Percentiles rank a stretch among this genome's conserved stretches.
Conservation (phyloP, 2,888 invertebrate genomes). For the Melanotus villosus region DNA sequence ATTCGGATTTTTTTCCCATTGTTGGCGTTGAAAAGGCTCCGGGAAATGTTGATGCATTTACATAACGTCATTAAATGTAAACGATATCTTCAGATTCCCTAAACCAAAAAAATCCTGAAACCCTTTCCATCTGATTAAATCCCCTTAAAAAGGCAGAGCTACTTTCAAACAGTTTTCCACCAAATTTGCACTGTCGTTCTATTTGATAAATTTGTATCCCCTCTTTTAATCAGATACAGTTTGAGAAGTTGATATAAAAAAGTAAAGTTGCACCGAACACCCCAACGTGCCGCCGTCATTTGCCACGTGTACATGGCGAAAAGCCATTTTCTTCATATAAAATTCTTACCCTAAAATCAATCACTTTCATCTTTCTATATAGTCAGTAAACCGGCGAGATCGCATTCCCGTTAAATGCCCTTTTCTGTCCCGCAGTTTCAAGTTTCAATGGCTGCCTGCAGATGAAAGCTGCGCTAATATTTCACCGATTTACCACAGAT, state of each 20-base stretch:
- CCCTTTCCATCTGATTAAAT: no score
- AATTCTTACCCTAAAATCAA: slow-evolving; percentile 54
- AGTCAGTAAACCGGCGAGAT: slow-evolving; percentile 52
- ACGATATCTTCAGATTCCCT: no score
- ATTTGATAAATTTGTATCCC: no score
- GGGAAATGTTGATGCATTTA: no score
- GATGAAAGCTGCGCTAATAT: slow-evolving; percentile 61
- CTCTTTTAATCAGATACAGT: no score
- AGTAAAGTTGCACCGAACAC: neutral
- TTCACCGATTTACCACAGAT: slow-evolving; percentile 60
- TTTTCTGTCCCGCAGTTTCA: slow-evolving; percentile 58
- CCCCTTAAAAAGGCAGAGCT: no score
- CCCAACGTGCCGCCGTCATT: slow-evolving; percentile 20
- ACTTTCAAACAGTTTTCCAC: no score
- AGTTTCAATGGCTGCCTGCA: slow-evolving; percentile 59
- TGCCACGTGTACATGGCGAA: slow-evolving; percentile 30
- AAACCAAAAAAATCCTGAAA: no score
- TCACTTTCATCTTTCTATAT: slow-evolving; percentile 59
- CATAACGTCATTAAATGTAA: no score
- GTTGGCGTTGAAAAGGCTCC: no score
- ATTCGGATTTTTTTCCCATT: no score
- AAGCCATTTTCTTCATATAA: slow-evolving; percentile 44
- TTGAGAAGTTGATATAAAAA: neutral
- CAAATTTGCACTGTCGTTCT: no score
- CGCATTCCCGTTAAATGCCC: slow-evolving; percentile 58